phyloP scores from a whole-genome alignment of 2,113 vertebrate genomes.

The Picathartes gymnocephalus region DNA sequence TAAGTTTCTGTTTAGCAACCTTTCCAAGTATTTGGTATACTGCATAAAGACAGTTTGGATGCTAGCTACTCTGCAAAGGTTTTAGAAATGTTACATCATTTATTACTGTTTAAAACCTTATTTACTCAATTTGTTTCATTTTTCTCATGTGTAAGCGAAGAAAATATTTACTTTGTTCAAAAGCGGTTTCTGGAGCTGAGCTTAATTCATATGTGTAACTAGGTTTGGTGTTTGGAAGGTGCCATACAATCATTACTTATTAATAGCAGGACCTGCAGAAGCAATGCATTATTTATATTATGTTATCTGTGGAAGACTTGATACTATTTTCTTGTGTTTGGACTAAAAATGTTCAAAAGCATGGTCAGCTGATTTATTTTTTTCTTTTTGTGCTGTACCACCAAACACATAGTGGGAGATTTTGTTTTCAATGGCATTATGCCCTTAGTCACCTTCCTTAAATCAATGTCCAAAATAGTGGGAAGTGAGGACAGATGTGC shows the following conservation, averaged over 20 bases:
- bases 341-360: constrained; percentile 16
- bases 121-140: constrained; percentile 43
- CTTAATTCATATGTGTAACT: constrained; percentile 64
- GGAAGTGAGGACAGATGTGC: background rate
- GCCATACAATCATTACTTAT: constrained; percentile 54
- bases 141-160: constrained; percentile 5
- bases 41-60: background rate
- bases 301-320: constrained; percentile 26
- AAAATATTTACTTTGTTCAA: constrained; percentile 54
- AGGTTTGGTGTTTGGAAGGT: constrained; percentile 59
- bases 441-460: background rate
- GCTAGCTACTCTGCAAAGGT: background rate
- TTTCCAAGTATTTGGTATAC: background rate
- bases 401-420: background rate
- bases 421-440: background rate
- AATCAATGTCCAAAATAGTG: background rate
- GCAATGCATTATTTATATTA: constrained; percentile 47
- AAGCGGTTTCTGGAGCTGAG: constrained; percentile 16
- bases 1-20: background rate
- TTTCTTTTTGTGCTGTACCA: background rate
- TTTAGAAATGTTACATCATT: constrained; percentile 15
- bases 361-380: background rate
- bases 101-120: constrained; percentile 32
- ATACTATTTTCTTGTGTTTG: constrained; percentile 35
- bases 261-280: constrained; percentile 28